These are phyloP conservation scores for Psammodynastes pulverulentus DNA, from an alignment of 2,113 vertebrate genomes.

Conservation along the genomic window DNA sequence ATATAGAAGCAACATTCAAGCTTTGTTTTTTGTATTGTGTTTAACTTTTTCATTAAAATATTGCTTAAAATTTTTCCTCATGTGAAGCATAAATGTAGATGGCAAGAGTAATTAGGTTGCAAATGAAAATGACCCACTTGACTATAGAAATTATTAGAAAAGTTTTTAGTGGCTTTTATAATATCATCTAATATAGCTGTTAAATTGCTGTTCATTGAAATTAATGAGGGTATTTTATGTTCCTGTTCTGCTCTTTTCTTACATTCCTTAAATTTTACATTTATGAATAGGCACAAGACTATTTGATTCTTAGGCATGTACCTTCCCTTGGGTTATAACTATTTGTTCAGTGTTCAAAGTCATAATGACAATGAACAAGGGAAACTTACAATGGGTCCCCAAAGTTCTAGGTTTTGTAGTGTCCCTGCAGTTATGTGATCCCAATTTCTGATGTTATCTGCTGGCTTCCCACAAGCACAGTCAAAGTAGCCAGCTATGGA, in stretches of 20 bases:
- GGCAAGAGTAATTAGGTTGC: conserved; percentile 56
- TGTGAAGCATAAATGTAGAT: conserved; percentile 51
- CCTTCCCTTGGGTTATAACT: background rate
- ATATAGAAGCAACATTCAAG: conserved; percentile 36
- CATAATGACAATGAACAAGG: background rate
- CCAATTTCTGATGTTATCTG: background rate
- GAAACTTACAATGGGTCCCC: background rate
- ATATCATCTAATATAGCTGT: conserved; percentile 28
- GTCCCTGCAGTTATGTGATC: background rate
- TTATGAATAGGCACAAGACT: background rate
- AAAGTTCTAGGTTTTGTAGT: background rate
- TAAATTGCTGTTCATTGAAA: background rate
- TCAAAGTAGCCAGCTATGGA: background rate
- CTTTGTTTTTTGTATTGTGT: conserved; percentile 46
- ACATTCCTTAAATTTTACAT: background rate
- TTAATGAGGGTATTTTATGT: background rate
- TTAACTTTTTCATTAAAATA: conserved; percentile 61
- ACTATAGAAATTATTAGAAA: conserved; percentile 46
- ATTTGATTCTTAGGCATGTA: background rate
- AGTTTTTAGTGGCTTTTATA: conserved; percentile 54
- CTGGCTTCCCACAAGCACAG: background rate
- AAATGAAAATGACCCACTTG: conserved; percentile 59
- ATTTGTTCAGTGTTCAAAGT: background rate
- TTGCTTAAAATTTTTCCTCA: conserved; percentile 56
- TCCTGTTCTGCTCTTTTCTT: background rate